Conservation (phyloP, 2,888 invertebrate genomes). For the Cheilosia vulpina region DNA sequence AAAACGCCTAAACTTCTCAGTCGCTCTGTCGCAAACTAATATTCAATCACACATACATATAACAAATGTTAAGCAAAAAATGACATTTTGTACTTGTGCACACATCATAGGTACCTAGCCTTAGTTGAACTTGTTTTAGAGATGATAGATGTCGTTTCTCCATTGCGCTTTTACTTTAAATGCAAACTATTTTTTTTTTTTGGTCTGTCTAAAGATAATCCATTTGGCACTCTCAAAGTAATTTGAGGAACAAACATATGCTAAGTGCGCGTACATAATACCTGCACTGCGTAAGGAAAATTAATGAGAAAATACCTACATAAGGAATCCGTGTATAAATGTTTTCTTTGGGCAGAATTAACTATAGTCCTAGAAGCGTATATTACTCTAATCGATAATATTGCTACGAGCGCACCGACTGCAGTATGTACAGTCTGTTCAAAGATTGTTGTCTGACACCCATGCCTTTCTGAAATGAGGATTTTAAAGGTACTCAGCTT, state of each 20-base stretch:
- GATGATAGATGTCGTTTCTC: neutral
- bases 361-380: too few relatives aligned
- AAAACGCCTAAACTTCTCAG: neutral
- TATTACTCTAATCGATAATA: too few relatives aligned
- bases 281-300: neutral
- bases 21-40: neutral
- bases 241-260: neutral
- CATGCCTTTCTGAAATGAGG: too few relatives aligned
- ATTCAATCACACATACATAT: neutral
- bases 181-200: neutral
- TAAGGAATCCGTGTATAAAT: neutral
- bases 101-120: neutral
- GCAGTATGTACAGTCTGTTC: too few relatives aligned
- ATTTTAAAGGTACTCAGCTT: too few relatives aligned
- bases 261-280: neutral
- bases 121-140: neutral
- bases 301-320: neutral
- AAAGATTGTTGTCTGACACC: too few relatives aligned
- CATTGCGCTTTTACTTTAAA: neutral
- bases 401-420: too few relatives aligned
- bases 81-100: too few relatives aligned
- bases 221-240: neutral
- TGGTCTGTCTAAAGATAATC: neutral
- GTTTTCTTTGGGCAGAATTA: neutral
- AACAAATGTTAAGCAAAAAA: too few relatives aligned